Evolutionary conservation across 2,888 invertebrate genomes (phyloP), one percentile per base, ranked within the genome.

Genomic region (Tachina fera): DNA sequence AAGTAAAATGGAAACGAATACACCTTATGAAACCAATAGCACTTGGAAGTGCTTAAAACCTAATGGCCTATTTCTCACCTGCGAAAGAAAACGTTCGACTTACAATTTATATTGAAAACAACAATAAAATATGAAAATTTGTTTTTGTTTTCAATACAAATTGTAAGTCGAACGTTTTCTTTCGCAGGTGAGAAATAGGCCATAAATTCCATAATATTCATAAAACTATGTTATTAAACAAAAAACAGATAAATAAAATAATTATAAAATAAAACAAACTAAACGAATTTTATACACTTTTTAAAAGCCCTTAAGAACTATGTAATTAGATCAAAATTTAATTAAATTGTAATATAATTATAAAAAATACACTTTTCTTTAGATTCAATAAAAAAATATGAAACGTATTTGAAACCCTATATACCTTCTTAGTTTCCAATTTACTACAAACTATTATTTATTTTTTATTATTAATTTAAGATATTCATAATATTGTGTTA

Each of bases 241-340:
- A 56, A 78, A 51, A 78, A 72, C 67, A 47, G 41, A 58, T 31
- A 22, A 76, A 61, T 49, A 56, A 81, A 74, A 74, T 53, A 49
- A 53, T 41, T 41, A 74, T 19, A 67, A 51, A 77, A 6, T 49
- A 83, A 47, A 60, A 68, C n/a, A 71, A 74, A 78, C 82, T 65
- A 83, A 83, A 86, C 82, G 86, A 86, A 86, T 86, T 86, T 86
- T 86, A 60, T 86, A 86, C 79, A 86, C 84, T 81, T 78, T 84
- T 86, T 82, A 78, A 86, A 78, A 82, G 85, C 78, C 79, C 83
- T 83, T 60, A 72, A 83, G 39, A 83, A 72, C 71, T 77, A 65
- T 71, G 67, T 77, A 72, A 72, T 65, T 77, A 83, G 83, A 77
- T 67, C 65, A 83, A 83, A 77, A 77, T 72, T 77, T 58, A 67